phyloP scores from a whole-genome alignment of 1,140 invertebrate species.

The Penaeus japonicus region DNA sequence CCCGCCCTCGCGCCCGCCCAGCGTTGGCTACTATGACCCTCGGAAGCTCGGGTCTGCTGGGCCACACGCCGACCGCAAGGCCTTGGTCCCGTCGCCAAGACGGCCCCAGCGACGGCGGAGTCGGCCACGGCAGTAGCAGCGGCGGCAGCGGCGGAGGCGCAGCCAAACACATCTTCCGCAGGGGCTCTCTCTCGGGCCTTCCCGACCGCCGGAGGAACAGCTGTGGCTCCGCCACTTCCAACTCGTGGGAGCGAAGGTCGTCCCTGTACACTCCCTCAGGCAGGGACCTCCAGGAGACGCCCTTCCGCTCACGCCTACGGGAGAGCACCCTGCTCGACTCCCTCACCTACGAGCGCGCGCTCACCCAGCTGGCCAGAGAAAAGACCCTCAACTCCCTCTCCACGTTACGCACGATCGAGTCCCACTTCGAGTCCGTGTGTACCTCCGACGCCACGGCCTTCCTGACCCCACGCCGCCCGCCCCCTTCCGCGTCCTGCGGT shows the following conservation, averaged over 20 bases:
- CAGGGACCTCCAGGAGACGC: neutral
- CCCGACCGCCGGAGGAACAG: neutral
- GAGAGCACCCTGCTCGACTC: slow-evolving; percentile 1
- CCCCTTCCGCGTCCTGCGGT: no score
- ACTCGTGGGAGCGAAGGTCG: neutral
- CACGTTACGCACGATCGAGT: neutral
- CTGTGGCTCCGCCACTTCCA: neutral
- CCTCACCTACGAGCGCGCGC: slow-evolving; percentile 15
- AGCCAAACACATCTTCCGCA: no score
- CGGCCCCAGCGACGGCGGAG: no score
- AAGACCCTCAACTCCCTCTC: slow-evolving; percentile 20
- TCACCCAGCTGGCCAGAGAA: slow-evolving; percentile 8
- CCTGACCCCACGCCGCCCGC: no score
- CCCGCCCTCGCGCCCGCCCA: no score
- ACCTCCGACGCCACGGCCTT: neutral
- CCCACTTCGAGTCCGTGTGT: slow-evolving; percentile 2
- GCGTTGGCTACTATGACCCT: no score
- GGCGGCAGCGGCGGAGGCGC: no score
- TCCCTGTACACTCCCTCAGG: neutral
- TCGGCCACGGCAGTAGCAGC: no score
- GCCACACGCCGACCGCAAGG: no score
- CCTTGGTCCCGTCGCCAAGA: no score
- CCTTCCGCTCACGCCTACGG: neutral
- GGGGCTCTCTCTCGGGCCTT: neutral
- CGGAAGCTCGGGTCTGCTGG: no score